These are phyloP conservation scores for Synergus umbraculus DNA, from an alignment of 2,888 invertebrate genomes.

Conservation along the genomic window DNA sequence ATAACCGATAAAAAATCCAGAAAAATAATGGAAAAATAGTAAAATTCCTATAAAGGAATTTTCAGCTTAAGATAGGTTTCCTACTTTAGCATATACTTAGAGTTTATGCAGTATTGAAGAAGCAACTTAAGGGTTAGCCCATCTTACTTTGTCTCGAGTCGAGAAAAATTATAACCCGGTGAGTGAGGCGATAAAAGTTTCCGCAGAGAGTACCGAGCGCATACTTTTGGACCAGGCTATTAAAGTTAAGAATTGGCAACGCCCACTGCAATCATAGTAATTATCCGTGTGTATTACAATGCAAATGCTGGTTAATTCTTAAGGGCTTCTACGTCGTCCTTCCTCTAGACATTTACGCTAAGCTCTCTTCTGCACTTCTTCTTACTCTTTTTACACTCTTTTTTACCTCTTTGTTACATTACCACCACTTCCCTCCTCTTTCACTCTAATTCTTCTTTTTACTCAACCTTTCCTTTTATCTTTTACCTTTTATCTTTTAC, in stretches of 20 bases:
- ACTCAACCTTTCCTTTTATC: not conserved
- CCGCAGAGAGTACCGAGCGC: conserved; percentile 50
- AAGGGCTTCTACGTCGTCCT: conserved; percentile 29
- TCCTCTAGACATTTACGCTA: conserved; percentile 18
- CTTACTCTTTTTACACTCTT: not conserved
- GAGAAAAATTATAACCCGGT: conserved; percentile 48
- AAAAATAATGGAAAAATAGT: too few species aligned
- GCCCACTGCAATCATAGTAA: conserved; percentile 72
- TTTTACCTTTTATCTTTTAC: not conserved
- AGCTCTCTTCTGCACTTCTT: conserved; percentile 21
- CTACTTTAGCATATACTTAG: not conserved
- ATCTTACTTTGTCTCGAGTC: conserved; percentile 21
- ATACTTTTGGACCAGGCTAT: conserved; percentile 70
- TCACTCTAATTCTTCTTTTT: not conserved
- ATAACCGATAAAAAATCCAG: too few species aligned
- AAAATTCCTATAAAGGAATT: too few species aligned
- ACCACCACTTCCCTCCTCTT: not conserved
- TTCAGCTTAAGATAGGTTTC: not conserved
- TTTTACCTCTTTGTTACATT: not conserved
- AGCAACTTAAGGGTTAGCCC: not conserved
- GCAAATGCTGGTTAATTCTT: conserved; percentile 63
- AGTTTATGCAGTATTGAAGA: not conserved
- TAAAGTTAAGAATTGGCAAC: conserved; percentile 71
- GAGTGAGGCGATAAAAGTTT: conserved; percentile 51
- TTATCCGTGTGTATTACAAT: conserved; percentile 71